These are phyloP conservation scores for Dendrocincla tyrannina DNA, from an alignment of 2,797 vertebrate genomes.

Conservation along the genomic window DNA sequence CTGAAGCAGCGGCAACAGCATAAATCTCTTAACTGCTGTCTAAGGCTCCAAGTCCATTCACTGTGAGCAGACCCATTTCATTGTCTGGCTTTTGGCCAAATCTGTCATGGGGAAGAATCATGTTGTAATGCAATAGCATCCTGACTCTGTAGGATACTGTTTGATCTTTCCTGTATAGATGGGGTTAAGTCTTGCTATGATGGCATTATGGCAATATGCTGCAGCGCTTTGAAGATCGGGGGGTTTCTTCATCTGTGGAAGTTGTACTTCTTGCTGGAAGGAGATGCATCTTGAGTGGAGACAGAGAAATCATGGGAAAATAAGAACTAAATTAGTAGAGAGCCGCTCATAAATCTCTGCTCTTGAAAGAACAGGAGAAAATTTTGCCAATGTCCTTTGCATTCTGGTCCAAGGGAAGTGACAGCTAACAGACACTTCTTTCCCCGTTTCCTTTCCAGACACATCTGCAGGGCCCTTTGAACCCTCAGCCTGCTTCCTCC, in stretches of 20 bases:
- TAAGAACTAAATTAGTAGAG: neutral
- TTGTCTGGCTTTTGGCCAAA: constrained; percentile 44
- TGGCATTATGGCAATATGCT: neutral
- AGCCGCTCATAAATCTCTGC: neutral
- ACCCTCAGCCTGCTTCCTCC: neutral
- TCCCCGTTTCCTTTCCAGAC: neutral
- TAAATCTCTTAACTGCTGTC: constrained; percentile 41
- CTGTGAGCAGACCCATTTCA: neutral
- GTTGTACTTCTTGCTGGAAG: neutral
- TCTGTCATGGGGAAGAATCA: constrained; percentile 32
- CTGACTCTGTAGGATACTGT: constrained; percentile 38
- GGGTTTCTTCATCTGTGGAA: constrained; percentile 4
- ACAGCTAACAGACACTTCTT: neutral
- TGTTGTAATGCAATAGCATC: constrained; percentile 55
- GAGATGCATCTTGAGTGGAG: neutral
- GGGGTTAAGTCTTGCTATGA: constrained; percentile 1
- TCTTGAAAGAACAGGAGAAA: neutral
- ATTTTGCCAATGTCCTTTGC: neutral
- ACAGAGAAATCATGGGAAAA: neutral
- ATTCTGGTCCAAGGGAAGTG: neutral
- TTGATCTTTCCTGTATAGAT: constrained; percentile 54
- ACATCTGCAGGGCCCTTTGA: neutral
- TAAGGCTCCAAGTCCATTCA: constrained; percentile 5
- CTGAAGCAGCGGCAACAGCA: neutral
- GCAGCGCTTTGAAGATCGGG: constrained; percentile 9